Base-by-base conservation (phyloP, 2,888 invertebrate species). In the Cephonodes hylas region DNA sequence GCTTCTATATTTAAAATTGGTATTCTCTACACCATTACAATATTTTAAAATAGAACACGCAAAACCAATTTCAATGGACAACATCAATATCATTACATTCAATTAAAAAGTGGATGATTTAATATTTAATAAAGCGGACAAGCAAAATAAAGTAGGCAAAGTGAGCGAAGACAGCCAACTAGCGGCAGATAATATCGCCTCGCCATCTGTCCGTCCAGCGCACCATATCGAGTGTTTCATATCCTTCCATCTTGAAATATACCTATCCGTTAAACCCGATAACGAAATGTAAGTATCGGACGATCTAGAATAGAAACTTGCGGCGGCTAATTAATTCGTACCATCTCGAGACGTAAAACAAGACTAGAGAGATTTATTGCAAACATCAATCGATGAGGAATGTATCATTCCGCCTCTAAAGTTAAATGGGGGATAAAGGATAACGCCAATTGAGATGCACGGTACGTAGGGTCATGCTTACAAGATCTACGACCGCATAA, bases 161-260 rank as follows among this genome's bases (percentile, higher is more conserved):
- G 72, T 63, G 77, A 73, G 71, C 48, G 60, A 53, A 23, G 46
- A 58, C 61, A 58, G 58, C 57, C 25, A 60, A 60, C 61, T 61
- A 58, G 80, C 68, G 63, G 68, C 63, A 77, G 88, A 88, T 88
- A 74, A 66, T 80, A 88, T 88, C 88, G 67, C 66, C 65, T 69
- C 72, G 80, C 84, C 84, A 84, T 85, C 84, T 82, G 85, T 85
- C 84, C 72, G 69, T 72, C 76, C 69, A 77, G 76, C 82, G 80
- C 81, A 78, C 86, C 83, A 84, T 88, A 88, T 86, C 84, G 72
- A 85, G 80, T 65, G 72, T 74, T 81, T 72, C 75, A 78, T 83
- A 83, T 83, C 82, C 77, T 69, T 63, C 71, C 78, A 88, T 89
- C 86, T 83, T 80, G 80, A 83, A 83, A 86, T 83, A 85, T 83